Evolutionary conservation across 2,888 invertebrate genomes (phyloP).

Genomic region (Sphinx pinastri): DNA sequence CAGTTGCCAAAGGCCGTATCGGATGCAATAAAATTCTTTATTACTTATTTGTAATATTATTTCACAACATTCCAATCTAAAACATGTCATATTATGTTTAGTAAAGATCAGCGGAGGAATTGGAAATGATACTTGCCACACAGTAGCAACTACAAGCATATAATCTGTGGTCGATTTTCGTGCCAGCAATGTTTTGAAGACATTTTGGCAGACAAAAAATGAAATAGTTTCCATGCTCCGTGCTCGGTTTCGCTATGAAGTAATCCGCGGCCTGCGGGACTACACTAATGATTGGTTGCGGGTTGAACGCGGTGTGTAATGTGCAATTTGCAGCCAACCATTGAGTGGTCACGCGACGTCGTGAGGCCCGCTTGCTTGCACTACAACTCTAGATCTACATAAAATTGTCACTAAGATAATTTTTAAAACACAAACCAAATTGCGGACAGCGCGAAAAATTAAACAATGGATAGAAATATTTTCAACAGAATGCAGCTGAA

Average conservation of each 20-base stretch:
- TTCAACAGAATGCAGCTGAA: not conserved
- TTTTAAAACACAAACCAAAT: not conserved
- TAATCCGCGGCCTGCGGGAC: conserved; percentile 76
- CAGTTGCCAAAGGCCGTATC: not conserved
- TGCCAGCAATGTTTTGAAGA: conserved; percentile 6
- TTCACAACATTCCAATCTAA: not conserved
- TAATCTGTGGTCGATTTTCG: conserved; percentile 5
- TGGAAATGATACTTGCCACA: conserved; percentile 2
- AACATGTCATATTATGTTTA: not conserved
- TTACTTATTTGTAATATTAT: conserved; percentile 1
- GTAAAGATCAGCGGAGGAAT: not conserved
- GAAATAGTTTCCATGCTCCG: conserved; percentile 72
- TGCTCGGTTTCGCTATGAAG: conserved; percentile 75
- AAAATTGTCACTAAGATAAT: conserved; percentile 12
- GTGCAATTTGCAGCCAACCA: conserved; percentile 75
- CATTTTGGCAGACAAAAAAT: conserved; percentile 37
- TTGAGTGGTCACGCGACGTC: conserved; percentile 72
- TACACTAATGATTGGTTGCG: conserved; percentile 79
- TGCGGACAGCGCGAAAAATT: no score
- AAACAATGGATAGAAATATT: not conserved
- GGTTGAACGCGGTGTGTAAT: conserved; percentile 70
- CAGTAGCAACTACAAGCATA: not conserved
- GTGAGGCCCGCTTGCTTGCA: conserved; percentile 35
- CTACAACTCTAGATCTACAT: conserved; percentile 25
- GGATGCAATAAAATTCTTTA: not conserved